Evolutionary conservation across 2,888 invertebrate genomes (phyloP).

Genomic region (Eulithis testata): DNA sequence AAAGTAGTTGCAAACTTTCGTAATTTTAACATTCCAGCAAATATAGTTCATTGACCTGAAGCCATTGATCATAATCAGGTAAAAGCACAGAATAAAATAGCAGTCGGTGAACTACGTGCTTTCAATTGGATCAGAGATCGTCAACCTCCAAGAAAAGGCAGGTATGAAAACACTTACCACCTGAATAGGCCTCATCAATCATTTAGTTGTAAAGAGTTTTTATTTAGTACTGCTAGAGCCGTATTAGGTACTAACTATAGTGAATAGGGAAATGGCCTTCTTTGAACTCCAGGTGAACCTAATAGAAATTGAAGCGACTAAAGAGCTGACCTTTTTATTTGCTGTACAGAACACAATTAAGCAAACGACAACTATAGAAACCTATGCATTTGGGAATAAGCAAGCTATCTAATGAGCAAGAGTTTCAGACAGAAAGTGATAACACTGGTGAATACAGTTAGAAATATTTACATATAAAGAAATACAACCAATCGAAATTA

Average conservation of each 20-base stretch:
- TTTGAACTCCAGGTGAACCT: background rate
- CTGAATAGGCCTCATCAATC: slow-evolving; percentile 75
- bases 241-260: slow-evolving; percentile 3
- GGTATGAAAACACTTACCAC: slow-evolving; percentile 57
- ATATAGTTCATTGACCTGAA: slow-evolving; percentile 37
- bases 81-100: slow-evolving; percentile 38
- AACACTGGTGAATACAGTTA: too few relatives aligned
- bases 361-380: background rate
- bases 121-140: slow-evolving; percentile 46
- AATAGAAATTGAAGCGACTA: background rate
- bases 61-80: slow-evolving; percentile 52
- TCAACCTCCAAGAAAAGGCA: slow-evolving; percentile 50
- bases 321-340: background rate
- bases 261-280: slow-evolving; percentile 3
- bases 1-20: too few relatives aligned
- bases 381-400: background rate
- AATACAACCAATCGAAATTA: too few relatives aligned
- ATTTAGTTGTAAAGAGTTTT: slow-evolving; percentile 63
- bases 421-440: too few relatives aligned
- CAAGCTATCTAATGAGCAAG: background rate
- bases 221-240: slow-evolving; percentile 41
- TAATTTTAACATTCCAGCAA: slow-evolving; percentile 7
- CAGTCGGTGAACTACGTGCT: slow-evolving; percentile 22
- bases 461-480: too few relatives aligned
- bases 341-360: background rate